Percentiles rank a stretch among this genome's conserved stretches.
Evolutionary conservation across 1,140 invertebrate genomes (phyloP).

Genomic region (Drosophila willistoni): DNA sequence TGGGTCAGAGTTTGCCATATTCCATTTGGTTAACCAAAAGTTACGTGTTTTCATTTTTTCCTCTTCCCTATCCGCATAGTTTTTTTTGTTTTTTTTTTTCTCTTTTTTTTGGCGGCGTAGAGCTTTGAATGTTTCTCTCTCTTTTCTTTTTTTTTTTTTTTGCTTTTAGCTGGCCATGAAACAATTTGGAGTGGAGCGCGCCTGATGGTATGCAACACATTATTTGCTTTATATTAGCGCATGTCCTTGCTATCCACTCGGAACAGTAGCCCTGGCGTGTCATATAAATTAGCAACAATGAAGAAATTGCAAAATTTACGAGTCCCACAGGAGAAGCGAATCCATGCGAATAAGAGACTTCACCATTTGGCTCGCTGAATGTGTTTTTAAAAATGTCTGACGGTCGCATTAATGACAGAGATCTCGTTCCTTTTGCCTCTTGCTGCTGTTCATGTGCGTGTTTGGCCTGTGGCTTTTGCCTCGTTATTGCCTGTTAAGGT

Average conservation of each 20-base stretch:
- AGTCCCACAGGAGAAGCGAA: slow-evolving; percentile 49
- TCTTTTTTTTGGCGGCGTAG: neutral
- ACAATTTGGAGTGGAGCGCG: slow-evolving; percentile 49
- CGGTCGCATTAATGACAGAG: slow-evolving; percentile 55
- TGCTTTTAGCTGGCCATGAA: slow-evolving; percentile 56
- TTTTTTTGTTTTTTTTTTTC: slow-evolving; percentile 23
- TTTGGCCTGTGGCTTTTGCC: slow-evolving; percentile 68
- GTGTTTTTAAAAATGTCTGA: slow-evolving; percentile 72
- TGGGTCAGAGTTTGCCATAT: slow-evolving; percentile 54
- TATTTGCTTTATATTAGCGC: slow-evolving; percentile 75
- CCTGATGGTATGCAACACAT: slow-evolving; percentile 58
- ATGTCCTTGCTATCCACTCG: slow-evolving; percentile 42
- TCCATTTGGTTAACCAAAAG: slow-evolving; percentile 74
- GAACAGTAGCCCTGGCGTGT: slow-evolving; percentile 42
- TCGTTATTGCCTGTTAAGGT: slow-evolving; percentile 77
- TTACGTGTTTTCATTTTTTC: slow-evolving; percentile 65
- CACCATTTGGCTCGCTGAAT: slow-evolving; percentile 45
- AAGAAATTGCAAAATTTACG: slow-evolving; percentile 77
- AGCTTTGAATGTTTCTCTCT: neutral
- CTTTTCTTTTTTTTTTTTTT: slow-evolving; percentile 20
- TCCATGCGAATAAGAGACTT: slow-evolving; percentile 21
- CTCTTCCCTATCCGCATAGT: slow-evolving; percentile 18
- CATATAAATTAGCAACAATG: slow-evolving; percentile 79
- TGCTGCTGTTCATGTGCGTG: slow-evolving; percentile 16
- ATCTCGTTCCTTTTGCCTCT: slow-evolving; percentile 2